Percentiles rank a stretch among this genome's conserved stretches.
phyloP scores from a whole-genome alignment of 2,113 vertebrate species.

The Morone chrysops region DNA sequence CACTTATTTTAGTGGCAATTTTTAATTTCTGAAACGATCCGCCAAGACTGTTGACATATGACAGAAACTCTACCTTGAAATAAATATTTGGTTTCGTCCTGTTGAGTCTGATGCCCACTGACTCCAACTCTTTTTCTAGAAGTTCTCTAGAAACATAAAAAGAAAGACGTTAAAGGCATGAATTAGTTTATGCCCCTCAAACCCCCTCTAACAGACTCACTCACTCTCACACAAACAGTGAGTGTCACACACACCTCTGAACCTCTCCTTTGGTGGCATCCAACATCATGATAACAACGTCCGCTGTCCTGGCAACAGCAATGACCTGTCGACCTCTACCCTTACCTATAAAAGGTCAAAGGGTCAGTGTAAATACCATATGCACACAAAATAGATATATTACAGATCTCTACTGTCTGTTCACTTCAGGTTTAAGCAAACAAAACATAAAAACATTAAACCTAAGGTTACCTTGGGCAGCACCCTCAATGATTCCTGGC shows the following conservation, averaged over 20 bases:
- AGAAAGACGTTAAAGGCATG: neutral
- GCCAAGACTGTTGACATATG: neutral
- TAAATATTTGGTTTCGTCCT: slow-evolving; percentile 97
- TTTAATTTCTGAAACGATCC: no score
- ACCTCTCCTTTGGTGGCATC: slow-evolving; percentile 98
- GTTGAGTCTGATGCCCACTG: slow-evolving; percentile 97
- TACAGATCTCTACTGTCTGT: neutral
- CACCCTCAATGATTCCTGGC: slow-evolving; percentile 98
- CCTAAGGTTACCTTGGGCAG: slow-evolving; percentile 89
- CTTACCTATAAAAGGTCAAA: slow-evolving; percentile 86
- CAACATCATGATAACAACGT: slow-evolving; percentile 99
- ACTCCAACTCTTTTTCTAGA: slow-evolving; percentile 96
- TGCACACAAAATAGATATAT: neutral
- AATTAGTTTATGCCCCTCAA: neutral
- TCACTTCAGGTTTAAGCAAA: neutral
- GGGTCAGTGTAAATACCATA: no score
- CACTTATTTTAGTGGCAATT: no score
- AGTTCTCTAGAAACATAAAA: slow-evolving; percentile 83
- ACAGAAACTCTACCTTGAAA: slow-evolving; percentile 91
- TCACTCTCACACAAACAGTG: neutral
- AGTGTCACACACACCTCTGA: slow-evolving; percentile 86
- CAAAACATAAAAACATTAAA: neutral
- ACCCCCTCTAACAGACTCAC: neutral
- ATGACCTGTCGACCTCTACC: slow-evolving; percentile 98
- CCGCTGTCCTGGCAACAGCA: slow-evolving; percentile 95